Evolutionary conservation across 2,888 invertebrate species (phyloP).

Genomic region (Andrena fulva): DNA sequence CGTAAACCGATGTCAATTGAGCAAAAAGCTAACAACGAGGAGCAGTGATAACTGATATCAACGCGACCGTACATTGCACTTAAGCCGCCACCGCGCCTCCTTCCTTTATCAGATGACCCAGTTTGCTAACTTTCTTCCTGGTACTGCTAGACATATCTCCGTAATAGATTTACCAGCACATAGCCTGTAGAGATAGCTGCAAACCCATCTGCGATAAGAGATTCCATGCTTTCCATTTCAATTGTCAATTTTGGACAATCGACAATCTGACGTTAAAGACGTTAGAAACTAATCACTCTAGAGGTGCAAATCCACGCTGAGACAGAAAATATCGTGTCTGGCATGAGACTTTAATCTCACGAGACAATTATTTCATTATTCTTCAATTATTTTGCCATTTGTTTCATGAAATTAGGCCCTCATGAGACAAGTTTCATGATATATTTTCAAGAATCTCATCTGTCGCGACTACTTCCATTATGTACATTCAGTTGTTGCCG

Average conservation of each 20-base stretch:
- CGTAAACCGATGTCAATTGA: constrained; percentile 36
- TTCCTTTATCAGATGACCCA: constrained; percentile 71
- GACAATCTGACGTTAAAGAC: constrained; percentile 1
- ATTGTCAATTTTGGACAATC: constrained; percentile 32
- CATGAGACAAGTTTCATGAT: too few species aligned
- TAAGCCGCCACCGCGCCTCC: constrained; percentile 56
- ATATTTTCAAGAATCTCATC: too few species aligned
- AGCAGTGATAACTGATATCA: constrained; percentile 67
- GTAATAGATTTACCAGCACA: constrained; percentile 71
- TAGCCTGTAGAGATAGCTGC: constrained; percentile 52
- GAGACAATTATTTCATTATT: too few species aligned
- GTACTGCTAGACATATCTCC: constrained; percentile 64
- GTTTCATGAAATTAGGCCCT: too few species aligned
- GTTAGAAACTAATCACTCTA: background rate
- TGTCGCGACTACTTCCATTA: too few species aligned
- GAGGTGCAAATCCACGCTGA: background rate
- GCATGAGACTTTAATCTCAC: too few species aligned
- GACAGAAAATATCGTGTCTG: too few species aligned
- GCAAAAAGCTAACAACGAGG: constrained; percentile 52
- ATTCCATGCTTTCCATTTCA: constrained; percentile 46
- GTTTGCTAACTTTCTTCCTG: constrained; percentile 72
- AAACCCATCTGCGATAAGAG: constrained; percentile 54
- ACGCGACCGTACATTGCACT: constrained; percentile 46
- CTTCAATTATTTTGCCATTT: too few species aligned
- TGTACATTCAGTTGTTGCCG: too few species aligned